Conservation (phyloP, 2,113 vertebrate genomes). For the Callipepla squamata region DNA sequence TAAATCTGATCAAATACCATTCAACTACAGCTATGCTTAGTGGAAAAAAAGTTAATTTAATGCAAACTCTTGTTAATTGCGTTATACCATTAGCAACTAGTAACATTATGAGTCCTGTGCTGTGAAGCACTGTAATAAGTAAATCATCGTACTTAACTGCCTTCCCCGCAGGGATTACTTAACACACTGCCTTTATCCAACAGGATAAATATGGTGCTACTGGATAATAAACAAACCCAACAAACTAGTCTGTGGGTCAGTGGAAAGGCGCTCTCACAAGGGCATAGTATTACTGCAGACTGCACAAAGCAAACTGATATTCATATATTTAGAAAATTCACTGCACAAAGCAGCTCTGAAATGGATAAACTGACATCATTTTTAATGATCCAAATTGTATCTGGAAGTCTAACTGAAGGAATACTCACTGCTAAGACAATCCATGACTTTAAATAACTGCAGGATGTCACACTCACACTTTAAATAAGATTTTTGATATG, state of each 20-base stretch:
- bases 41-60: not conserved
- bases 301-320: not conserved
- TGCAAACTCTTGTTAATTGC: not conserved
- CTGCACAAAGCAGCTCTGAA: not conserved
- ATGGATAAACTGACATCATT: not conserved
- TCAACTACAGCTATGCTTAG: not conserved
- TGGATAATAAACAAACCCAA: not conserved
- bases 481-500: not conserved
- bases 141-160: not conserved
- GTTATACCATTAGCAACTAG: not conserved
- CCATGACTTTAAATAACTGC: not conserved
- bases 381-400: not conserved
- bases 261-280: not conserved
- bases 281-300: not conserved
- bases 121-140: not conserved
- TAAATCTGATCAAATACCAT: not conserved
- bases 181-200: not conserved
- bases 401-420: not conserved
- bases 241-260: not conserved
- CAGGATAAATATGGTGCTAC: accelerated
- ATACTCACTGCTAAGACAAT: not conserved
- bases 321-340: not conserved
- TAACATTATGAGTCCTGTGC: not conserved
- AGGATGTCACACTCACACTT: not conserved
- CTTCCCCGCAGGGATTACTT: not conserved